Evolutionary conservation across 2,113 vertebrate species (phyloP).

Genomic region (Corythaixoides concolor): DNA sequence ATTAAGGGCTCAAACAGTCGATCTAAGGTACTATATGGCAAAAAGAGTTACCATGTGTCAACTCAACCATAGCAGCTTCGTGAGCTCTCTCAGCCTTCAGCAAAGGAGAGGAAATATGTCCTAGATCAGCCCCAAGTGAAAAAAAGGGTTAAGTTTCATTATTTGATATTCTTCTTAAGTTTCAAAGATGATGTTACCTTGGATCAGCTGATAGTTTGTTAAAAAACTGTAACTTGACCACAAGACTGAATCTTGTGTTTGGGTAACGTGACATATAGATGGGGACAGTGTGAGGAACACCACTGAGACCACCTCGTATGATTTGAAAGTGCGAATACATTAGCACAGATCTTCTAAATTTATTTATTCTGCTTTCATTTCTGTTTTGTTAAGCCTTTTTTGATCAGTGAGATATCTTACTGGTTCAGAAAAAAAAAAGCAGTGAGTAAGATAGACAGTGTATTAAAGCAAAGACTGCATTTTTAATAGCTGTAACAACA

Average conservation of each 20-base stretch:
- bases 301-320: fast-evolving
- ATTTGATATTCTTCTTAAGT: neutral
- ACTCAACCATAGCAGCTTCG: neutral
- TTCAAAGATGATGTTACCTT: neutral
- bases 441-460: neutral
- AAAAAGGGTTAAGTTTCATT: neutral
- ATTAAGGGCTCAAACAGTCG: neutral
- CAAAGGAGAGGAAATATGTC: neutral
- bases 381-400: neutral
- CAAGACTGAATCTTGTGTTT: neutral
- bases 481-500: neutral
- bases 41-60: neutral
- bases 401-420: neutral
- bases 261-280: neutral
- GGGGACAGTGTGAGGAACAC: neutral
- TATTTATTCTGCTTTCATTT: neutral
- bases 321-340: neutral
- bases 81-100: neutral
- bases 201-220: neutral
- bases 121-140: neutral
- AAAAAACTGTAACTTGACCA: neutral
- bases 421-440: neutral
- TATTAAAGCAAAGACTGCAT: neutral
- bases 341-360: neutral
- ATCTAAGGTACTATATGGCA: neutral